A percentile compares a stretch with the other conserved stretches of the same genome.
These are phyloP conservation scores for Wasmannia auropunctata DNA, from an alignment of 1,140 invertebrate genomes.

Conservation along the genomic window DNA sequence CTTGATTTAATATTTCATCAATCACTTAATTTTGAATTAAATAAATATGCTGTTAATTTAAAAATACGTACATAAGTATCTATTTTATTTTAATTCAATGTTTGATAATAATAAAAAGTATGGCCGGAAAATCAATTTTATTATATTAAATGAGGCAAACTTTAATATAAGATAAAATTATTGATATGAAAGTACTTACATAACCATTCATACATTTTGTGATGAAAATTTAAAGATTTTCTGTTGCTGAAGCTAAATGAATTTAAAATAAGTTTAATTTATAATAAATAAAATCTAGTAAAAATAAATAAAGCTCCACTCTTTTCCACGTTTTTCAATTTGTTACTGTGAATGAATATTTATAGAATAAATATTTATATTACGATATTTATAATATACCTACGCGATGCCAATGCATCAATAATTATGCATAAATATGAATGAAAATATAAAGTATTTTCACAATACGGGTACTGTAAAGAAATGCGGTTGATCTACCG, in stretches of 20 bases:
- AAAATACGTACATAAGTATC: not conserved
- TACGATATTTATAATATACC: constrained; percentile 1
- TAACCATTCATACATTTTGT: not conserved
- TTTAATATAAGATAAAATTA: constrained; percentile 8
- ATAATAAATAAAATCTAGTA: not conserved
- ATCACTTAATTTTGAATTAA: not conserved
- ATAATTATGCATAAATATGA: not conserved
- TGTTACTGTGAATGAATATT: constrained; percentile 2
- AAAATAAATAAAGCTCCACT: not conserved
- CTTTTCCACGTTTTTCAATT: not conserved
- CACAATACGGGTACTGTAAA: not conserved
- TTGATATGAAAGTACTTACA: not conserved
- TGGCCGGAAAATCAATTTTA: not conserved
- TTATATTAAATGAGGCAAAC: not conserved
- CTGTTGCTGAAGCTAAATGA: not conserved
- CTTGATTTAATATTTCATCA: constrained; percentile 18
- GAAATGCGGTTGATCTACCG: not conserved
- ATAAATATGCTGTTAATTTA: not conserved
- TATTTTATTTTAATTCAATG: not conserved
- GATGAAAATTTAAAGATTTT: not conserved
- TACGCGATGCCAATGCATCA: not conserved
- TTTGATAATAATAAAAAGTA: constrained; percentile 13
- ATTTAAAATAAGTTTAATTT: not conserved
- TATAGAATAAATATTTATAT: not conserved
- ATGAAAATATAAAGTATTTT: not conserved